phyloP scores from a whole-genome alignment of 2,113 vertebrate genomes.

The Monopterus albus region DNA sequence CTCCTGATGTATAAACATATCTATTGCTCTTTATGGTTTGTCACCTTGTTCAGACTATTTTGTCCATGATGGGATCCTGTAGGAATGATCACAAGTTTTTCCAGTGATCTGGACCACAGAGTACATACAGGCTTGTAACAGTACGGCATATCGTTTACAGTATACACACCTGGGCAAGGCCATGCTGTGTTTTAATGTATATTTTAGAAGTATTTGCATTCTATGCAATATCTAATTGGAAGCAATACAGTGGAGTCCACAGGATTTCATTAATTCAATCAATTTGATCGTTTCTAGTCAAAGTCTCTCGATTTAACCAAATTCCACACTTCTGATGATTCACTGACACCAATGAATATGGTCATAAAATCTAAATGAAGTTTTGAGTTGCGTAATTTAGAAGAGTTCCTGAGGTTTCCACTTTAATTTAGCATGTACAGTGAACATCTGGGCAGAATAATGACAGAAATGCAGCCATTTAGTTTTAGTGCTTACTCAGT shows the following conservation, averaged over 20 bases:
- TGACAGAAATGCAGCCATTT: not conserved
- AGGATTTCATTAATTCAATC: conserved; percentile 30
- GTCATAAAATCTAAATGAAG: conserved; percentile 26
- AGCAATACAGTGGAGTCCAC: conserved; percentile 9
- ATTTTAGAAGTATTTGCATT: not conserved
- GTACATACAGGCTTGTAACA: too few relatives aligned
- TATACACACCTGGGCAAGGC: too few relatives aligned
- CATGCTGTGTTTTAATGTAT: conserved; percentile 35
- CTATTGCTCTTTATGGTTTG: not conserved
- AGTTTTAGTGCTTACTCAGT: not conserved
- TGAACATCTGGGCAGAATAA: not conserved
- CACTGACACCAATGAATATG: not conserved
- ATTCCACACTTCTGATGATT: conserved; percentile 27
- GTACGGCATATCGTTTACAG: too few relatives aligned
- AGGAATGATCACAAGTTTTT: too few relatives aligned
- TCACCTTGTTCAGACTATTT: not conserved
- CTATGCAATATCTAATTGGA: conserved; percentile 22
- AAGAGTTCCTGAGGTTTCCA: not conserved
- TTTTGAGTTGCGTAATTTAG: not conserved
- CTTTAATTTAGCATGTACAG: not conserved
- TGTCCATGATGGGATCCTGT: too few relatives aligned
- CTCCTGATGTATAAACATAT: not conserved
- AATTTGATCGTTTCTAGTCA: conserved; percentile 23
- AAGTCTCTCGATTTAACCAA: conserved; percentile 29
- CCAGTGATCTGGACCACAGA: too few relatives aligned